Conservation (phyloP, 2,888 invertebrate species). For the Adelognathus sp. region DNA sequence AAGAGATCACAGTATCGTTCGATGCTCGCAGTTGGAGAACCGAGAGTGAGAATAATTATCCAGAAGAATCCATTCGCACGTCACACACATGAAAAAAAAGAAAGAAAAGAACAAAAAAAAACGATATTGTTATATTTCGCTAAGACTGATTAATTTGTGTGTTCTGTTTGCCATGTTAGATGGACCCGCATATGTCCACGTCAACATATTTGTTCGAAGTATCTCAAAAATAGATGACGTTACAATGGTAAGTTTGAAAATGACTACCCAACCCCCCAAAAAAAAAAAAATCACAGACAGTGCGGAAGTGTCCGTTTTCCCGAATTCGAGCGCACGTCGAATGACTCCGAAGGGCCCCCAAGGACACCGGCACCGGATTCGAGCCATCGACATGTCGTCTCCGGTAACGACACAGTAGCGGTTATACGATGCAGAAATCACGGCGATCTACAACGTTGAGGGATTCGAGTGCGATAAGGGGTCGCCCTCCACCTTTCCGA, state of each 20-base stretch:
- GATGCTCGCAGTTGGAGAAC: constrained; percentile 6
- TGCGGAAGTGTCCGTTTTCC: background rate
- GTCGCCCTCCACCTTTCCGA: background rate
- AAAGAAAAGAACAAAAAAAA: constrained; percentile 33
- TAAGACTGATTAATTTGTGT: constrained; percentile 78
- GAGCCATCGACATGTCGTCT: background rate
- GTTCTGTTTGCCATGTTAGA: constrained; percentile 84
- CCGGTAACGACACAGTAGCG: background rate
- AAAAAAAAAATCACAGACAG: no score
- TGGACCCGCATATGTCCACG: constrained; percentile 97
- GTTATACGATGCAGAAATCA: constrained; percentile 6
- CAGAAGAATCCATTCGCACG: constrained; percentile 38
- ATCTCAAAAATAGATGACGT: constrained; percentile 99
- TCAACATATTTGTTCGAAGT: constrained; percentile 99
- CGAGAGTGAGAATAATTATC: constrained; percentile 15
- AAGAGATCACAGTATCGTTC: background rate
- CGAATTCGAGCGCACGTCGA: background rate
- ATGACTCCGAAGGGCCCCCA: background rate
- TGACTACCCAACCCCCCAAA: constrained; percentile 39
- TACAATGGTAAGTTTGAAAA: constrained; percentile 95
- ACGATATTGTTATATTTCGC: constrained; percentile 56
- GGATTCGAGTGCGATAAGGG: constrained; percentile 24
- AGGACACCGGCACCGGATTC: background rate
- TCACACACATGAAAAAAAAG: constrained; percentile 35
- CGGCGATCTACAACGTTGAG: constrained; percentile 21